phyloP scores from a whole-genome alignment of 1,140 invertebrate genomes.

The Drosophila ficusphila region DNA sequence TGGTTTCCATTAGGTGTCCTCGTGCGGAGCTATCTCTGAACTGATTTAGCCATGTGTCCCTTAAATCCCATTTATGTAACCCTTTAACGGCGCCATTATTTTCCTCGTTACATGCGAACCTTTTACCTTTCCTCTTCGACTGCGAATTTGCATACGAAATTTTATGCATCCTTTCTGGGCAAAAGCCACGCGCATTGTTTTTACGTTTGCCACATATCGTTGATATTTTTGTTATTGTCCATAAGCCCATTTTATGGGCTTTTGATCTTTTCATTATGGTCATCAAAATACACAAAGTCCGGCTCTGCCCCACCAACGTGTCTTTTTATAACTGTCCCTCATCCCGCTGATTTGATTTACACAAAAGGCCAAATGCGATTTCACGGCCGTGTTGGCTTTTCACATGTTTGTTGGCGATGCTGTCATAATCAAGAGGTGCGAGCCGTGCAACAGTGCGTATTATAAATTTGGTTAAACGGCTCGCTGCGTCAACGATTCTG shows the following conservation, averaged over 20 bases:
- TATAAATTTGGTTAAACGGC: constrained; percentile 61
- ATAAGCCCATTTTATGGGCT: constrained; percentile 36
- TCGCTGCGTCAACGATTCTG: constrained; percentile 24
- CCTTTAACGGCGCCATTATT: constrained; percentile 1
- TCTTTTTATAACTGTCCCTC: background rate
- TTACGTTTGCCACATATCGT: background rate
- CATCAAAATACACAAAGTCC: constrained; percentile 39
- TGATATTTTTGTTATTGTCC: constrained; percentile 15
- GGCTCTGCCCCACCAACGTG: background rate
- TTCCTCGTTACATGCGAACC: background rate
- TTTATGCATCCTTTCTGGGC: background rate
- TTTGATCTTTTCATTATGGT: constrained; percentile 63
- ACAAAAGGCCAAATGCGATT: constrained; percentile 41
- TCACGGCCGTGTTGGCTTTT: constrained; percentile 14
- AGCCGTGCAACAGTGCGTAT: constrained; percentile 53
- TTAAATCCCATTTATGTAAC: background rate
- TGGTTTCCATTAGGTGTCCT: background rate
- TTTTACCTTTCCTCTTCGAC: background rate
- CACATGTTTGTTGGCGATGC: background rate
- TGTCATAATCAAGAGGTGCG: constrained; percentile 15
- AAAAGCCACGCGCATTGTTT: background rate
- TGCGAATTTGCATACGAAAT: background rate
- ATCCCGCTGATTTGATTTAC: constrained; percentile 42
- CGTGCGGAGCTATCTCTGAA: background rate
- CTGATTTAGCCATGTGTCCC: background rate